Evolutionary conservation across 2,888 invertebrate genomes (phyloP).

Genomic region (Torymus tubicola): DNA sequence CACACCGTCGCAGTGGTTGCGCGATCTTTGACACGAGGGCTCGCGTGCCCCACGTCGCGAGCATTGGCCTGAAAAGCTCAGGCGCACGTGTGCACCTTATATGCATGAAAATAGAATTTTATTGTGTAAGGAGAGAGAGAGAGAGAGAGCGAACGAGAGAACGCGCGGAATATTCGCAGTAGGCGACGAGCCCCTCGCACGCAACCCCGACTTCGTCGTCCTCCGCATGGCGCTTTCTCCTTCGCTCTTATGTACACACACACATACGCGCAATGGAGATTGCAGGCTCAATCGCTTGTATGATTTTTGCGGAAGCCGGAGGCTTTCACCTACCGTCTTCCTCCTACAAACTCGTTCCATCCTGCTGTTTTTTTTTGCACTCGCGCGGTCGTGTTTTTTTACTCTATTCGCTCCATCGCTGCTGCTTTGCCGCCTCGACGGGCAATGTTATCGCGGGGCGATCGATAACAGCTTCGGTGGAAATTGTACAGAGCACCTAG

Average conservation of each 20-base stretch:
- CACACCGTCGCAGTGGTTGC: slow-evolving; percentile 2
- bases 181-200: background rate
- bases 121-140: background rate
- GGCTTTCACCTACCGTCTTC: background rate
- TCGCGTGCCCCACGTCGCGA: slow-evolving; percentile 24
- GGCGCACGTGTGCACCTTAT: background rate
- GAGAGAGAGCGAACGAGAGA: no score
- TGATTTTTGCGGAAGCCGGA: slow-evolving; percentile 25
- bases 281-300: slow-evolving; percentile 22
- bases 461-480: no score
- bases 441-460: no score
- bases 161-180: slow-evolving; percentile 8
- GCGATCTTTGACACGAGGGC: slow-evolving; percentile 49
- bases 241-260: background rate
- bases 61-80: slow-evolving; percentile 47
- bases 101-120: slow-evolving; percentile 36
- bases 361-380: background rate
- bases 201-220: background rate
- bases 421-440: background rate
- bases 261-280: background rate
- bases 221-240: no score
- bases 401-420: background rate
- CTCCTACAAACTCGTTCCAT: background rate
- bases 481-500: slow-evolving; percentile 10
- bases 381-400: background rate